phyloP scores from a whole-genome alignment of 2,888 invertebrate genomes.

The Apodemia duryi region DNA sequence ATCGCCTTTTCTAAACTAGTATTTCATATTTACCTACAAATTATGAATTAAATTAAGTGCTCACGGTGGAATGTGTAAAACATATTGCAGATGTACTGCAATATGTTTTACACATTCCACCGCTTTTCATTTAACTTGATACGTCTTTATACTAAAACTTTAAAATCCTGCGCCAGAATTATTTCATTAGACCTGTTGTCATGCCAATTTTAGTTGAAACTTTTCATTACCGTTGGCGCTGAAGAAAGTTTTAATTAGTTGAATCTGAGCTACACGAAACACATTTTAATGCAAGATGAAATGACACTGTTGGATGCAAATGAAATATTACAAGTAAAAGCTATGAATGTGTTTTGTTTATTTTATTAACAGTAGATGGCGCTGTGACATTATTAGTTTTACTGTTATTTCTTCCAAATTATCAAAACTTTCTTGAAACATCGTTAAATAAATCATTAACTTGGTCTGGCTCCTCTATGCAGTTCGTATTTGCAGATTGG shows the following conservation, averaged over 20 bases:
- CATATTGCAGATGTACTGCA: too few species aligned
- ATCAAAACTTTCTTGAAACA: too few species aligned
- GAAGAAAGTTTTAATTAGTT: slow-evolving; percentile 15
- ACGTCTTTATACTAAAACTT: slow-evolving; percentile 11
- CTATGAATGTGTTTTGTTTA: background rate
- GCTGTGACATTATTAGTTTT: background rate
- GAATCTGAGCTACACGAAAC: slow-evolving; percentile 6
- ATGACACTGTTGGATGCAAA: background rate
- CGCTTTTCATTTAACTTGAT: background rate
- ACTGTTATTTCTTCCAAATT: background rate
- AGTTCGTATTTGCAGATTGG: too few species aligned
- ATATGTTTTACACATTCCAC: background rate
- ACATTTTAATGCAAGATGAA: slow-evolving; percentile 13
- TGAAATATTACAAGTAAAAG: background rate
- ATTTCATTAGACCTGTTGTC: slow-evolving; percentile 14
- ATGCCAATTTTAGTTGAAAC: slow-evolving; percentile 11
- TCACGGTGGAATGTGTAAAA: too few species aligned
- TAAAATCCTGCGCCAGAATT: background rate
- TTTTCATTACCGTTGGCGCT: slow-evolving; percentile 12
- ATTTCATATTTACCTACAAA: too few species aligned
- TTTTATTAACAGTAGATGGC: background rate
- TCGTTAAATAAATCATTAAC: too few species aligned
- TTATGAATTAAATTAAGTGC: too few species aligned
- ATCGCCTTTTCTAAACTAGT: too few species aligned
- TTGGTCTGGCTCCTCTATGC: too few species aligned